Conservation (phyloP, 1,140 invertebrate genomes). For the Mercenaria mercenaria region DNA sequence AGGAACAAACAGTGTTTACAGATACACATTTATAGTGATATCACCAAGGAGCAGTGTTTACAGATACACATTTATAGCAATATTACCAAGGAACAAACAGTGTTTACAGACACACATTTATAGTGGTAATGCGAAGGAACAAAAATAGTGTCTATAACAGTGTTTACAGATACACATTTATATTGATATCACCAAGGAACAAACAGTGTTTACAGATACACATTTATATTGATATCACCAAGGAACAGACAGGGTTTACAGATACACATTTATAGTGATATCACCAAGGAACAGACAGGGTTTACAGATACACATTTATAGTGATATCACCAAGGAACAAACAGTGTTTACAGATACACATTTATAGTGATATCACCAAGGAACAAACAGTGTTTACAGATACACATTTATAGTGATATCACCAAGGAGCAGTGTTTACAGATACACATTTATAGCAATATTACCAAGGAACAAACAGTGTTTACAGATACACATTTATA, state of each 20-base stretch:
- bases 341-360: not conserved
- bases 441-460: slow-evolving; percentile 73
- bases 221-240: not conserved
- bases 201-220: not conserved
- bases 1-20: slow-evolving; percentile 71
- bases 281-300: too few relatives aligned
- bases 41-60: slow-evolving; percentile 81
- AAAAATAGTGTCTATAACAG: too few relatives aligned
- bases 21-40: slow-evolving; percentile 77
- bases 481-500: not conserved
- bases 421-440: slow-evolving; percentile 81
- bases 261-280: too few relatives aligned
- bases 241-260: slow-evolving; percentile 40
- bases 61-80: slow-evolving; percentile 75
- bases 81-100: not conserved
- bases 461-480: not conserved
- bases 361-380: too few relatives aligned
- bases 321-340: too few relatives aligned
- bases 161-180: not conserved
- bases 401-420: slow-evolving; percentile 78
- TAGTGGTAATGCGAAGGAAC: too few relatives aligned
- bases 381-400: slow-evolving; percentile 70
- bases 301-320: too few relatives aligned
- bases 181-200: slow-evolving; percentile 81
- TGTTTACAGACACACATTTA: not conserved